Conservation (phyloP, 2,113 vertebrate species). For the Cichladusa arquata region DNA sequence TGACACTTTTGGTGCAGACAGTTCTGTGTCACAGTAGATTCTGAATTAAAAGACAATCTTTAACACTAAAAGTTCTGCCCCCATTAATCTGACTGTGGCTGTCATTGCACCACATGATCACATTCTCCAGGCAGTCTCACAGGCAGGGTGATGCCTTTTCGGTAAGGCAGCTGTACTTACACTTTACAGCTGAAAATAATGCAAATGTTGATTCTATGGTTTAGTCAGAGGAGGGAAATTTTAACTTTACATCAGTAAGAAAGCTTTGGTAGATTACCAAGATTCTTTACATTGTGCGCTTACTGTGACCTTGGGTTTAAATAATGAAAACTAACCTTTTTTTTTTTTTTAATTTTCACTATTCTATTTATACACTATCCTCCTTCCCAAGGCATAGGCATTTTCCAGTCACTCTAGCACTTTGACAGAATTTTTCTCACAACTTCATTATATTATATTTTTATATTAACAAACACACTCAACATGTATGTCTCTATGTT, state of each 20-base stretch:
- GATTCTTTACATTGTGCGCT: background rate
- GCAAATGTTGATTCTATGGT: background rate
- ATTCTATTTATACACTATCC: too few relatives aligned
- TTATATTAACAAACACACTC: background rate
- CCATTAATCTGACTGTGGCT: background rate
- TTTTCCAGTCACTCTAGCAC: background rate
- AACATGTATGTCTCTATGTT: background rate
- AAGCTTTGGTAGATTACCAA: background rate
- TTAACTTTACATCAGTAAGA: background rate
- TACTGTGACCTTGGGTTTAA: background rate
- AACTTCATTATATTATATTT: background rate
- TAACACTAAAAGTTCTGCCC: background rate
- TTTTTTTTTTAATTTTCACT: background rate
- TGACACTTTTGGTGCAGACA: background rate
- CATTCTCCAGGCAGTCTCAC: background rate
- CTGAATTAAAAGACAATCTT: background rate
- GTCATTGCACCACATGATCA: background rate
- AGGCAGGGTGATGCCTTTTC: background rate
- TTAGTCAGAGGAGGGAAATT: background rate
- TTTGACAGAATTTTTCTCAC: background rate
- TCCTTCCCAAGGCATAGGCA: background rate
- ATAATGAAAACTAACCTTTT: background rate
- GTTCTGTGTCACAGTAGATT: too few relatives aligned
- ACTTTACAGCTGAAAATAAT: background rate
- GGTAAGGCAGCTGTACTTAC: background rate